These are phyloP conservation scores for Perca fluviatilis DNA, from an alignment of 2,113 vertebrate species.

Conservation along the genomic window DNA sequence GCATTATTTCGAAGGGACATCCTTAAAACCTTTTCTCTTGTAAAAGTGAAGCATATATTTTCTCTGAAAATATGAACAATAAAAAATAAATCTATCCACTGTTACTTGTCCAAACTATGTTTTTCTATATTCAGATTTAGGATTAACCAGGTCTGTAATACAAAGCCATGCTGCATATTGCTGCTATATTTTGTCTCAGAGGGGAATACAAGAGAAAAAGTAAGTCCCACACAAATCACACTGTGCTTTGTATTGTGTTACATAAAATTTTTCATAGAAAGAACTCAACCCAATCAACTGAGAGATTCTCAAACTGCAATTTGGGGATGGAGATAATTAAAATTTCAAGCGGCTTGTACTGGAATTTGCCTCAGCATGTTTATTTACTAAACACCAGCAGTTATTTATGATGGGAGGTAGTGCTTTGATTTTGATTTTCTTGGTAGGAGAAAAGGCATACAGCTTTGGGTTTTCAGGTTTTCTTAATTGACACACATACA, in stretches of 20 bases:
- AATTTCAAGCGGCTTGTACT: not conserved
- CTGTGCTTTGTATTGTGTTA: not conserved
- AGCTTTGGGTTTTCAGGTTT: slow-evolving; percentile 22
- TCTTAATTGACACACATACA: slow-evolving; percentile 39
- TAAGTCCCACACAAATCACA: not conserved
- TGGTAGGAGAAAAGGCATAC: not conserved
- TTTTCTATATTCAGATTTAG: too few relatives aligned
- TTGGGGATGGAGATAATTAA: slow-evolving; percentile 33
- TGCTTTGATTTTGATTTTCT: slow-evolving; percentile 22
- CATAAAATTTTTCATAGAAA: not conserved
- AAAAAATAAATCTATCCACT: too few relatives aligned
- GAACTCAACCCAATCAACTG: not conserved
- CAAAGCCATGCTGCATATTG: too few relatives aligned
- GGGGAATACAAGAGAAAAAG: not conserved
- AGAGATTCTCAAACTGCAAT: slow-evolving; percentile 29
- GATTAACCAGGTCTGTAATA: too few relatives aligned
- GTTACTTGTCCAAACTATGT: too few relatives aligned
- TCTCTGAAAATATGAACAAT: too few relatives aligned
- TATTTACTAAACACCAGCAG: slow-evolving; percentile 36
- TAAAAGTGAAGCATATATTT: too few relatives aligned
- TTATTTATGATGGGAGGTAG: slow-evolving; percentile 13
- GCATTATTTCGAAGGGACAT: too few relatives aligned
- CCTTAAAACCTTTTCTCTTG: too few relatives aligned
- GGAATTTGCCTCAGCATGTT: slow-evolving; percentile 28
- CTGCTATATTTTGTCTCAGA: not conserved